A percentile compares a stretch with the other conserved stretches of the same genome.
Evolutionary conservation across 2,113 vertebrate genomes (phyloP).

Genomic region (Laterallus jamaicensis): DNA sequence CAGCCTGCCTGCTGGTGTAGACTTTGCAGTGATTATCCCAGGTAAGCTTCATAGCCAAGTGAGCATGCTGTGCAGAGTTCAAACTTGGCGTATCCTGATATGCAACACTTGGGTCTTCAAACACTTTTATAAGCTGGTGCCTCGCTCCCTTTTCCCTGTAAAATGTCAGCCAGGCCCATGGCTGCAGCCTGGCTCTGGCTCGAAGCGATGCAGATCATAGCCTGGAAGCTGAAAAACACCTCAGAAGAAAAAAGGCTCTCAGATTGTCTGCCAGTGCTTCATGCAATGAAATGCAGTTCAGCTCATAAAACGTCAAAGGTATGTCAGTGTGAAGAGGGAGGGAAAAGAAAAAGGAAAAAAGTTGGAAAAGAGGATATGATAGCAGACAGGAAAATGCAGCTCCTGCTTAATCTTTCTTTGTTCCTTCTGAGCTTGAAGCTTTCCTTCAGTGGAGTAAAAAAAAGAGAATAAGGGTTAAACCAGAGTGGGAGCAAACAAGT

Average conservation of each 20-base stretch:
- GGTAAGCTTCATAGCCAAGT: background rate
- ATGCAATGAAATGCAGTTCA: constrained; percentile 3
- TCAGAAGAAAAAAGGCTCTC: background rate
- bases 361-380: constrained; percentile 12
- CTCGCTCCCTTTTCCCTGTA: background rate
- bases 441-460: background rate
- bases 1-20: background rate
- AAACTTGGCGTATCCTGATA: background rate
- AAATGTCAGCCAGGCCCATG: constrained; percentile 9
- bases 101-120: constrained; percentile 11
- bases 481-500: background rate
- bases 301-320: constrained; percentile 33
- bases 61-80: fast-evolving
- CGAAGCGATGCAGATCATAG: background rate
- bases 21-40: background rate
- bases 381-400: constrained; percentile 47
- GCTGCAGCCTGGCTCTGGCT: background rate
- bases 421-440: background rate
- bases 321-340: background rate
- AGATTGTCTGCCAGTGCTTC: constrained; percentile 37
- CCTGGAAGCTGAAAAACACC: constrained; percentile 39
- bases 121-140: background rate
- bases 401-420: background rate
- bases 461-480: constrained; percentile 1
- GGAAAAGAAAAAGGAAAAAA: background rate